phyloP scores from a whole-genome alignment of 2,888 invertebrate genomes.

The Ornithoptera alexandrae region DNA sequence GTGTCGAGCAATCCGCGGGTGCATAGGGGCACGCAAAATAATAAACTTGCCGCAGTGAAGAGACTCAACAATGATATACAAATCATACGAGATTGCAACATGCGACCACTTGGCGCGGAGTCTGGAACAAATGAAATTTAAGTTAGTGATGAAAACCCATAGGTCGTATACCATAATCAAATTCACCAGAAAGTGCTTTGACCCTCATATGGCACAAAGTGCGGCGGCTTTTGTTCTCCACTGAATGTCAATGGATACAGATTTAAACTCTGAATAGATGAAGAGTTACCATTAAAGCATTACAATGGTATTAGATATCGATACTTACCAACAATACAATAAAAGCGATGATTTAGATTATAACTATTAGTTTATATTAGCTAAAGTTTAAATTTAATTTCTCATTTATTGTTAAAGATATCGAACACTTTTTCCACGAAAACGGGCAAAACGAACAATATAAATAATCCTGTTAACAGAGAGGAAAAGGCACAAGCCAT shows the following conservation, averaged over 20 bases:
- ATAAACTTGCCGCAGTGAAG: constrained; percentile 41
- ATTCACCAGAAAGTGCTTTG: no score
- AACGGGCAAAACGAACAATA: constrained; percentile 20
- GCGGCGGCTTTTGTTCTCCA: no score
- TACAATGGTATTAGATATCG: no score
- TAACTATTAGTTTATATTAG: background rate
- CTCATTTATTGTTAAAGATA: background rate
- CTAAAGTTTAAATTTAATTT: background rate
- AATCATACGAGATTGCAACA: constrained; percentile 47
- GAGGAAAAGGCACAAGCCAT: constrained; percentile 21
- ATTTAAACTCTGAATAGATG: no score
- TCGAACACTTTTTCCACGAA: constrained; percentile 10
- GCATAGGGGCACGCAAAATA: constrained; percentile 49
- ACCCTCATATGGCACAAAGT: no score
- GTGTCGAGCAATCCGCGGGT: constrained; percentile 38
- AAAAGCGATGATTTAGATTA: background rate
- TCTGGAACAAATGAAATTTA: constrained; percentile 20
- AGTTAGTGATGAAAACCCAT: no score
- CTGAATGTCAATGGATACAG: no score
- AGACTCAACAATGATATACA: constrained; percentile 50
- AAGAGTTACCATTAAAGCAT: no score
- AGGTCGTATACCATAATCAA: no score
- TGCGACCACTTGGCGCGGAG: constrained; percentile 9
- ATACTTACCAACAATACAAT: constrained; percentile 13
- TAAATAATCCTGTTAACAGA: constrained; percentile 14